A percentile compares a stretch with the other conserved stretches of the same genome.
phyloP scores from a whole-genome alignment of 2,888 invertebrate species.

The Callyntrura sp. region DNA sequence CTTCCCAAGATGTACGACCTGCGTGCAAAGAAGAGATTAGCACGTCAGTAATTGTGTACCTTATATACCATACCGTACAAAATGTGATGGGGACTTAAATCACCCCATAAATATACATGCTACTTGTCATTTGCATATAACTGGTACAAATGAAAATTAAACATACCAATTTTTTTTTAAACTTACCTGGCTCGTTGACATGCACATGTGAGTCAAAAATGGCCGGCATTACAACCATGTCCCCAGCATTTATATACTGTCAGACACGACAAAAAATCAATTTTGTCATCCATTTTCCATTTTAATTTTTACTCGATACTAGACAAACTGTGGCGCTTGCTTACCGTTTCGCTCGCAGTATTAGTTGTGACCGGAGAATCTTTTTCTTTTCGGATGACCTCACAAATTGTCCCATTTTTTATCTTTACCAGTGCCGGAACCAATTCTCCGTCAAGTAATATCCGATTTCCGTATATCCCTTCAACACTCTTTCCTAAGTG shows the following conservation, averaged over 20 bases:
- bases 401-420: conserved; percentile 87
- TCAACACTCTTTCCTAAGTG: conserved; percentile 46
- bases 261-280: no score
- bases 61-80: no score
- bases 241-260: conserved; percentile 86
- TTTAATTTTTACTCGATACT: neutral
- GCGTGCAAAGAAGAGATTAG: neutral
- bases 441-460: conserved; percentile 87
- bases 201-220: conserved; percentile 91
- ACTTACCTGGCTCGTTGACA: conserved; percentile 90
- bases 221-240: conserved; percentile 89
- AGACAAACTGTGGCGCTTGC: no score
- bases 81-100: no score
- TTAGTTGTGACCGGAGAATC: neutral
- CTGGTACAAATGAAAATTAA: no score
- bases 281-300: neutral
- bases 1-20: conserved; percentile 90
- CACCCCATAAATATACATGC: no score
- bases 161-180: no score
- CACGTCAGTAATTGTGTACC: neutral
- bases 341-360: neutral
- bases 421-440: conserved; percentile 88
- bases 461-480: conserved; percentile 79
- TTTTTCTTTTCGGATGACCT: conserved; percentile 84
- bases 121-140: no score